Base-by-base conservation (phyloP, 2,888 invertebrate genomes). In the Latrodectus hesperus region DNA sequence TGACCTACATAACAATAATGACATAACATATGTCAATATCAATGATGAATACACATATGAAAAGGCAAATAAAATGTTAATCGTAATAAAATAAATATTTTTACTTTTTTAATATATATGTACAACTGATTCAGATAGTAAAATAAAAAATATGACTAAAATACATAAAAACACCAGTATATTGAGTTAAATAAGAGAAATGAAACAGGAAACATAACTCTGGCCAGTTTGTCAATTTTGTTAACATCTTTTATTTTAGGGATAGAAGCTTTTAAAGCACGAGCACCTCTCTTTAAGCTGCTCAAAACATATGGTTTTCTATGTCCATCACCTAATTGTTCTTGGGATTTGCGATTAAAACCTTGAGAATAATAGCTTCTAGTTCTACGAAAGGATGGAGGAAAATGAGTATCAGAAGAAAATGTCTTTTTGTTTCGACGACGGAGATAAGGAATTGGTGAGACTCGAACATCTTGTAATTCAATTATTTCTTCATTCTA, bases 181-280 rank as follows among this genome's bases (percentile, higher is more conserved):
- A 96, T 95, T 60, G 96, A 95, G 92, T 99, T 99, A 93, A 99
- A 99, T 90, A 98, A 93, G 91, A 98, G 94, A 93, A 99, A 99
- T 91, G 98, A 96, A 89, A 98, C 96, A 0, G 99, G 99, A 92
- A 99, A 99, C 90, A 98, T 94, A 91, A 99, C 95, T 90, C 99
- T 94, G 65, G 98, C 98, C 93, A 98, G 98, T 91, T 98, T 98
- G 93, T 99, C 99, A 91, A 99, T 99, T 90, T 98, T 95, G 93
- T 99, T 99, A 87, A 99, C 98, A 93, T 99, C 98, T 91, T 97
- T 96, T 90, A 99, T 97, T 93, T 96, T 96, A 14, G 98, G 98
- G 51, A 90, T 85, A 53, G 97, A 96, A n/a, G 95, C 95, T 91
- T 95, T 96, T 90, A 97, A 93, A 53, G 96, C 96, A 17, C 95